These are phyloP conservation scores for Amniataba percoides DNA, from an alignment of 2,797 vertebrate genomes.

Conservation along the genomic window DNA sequence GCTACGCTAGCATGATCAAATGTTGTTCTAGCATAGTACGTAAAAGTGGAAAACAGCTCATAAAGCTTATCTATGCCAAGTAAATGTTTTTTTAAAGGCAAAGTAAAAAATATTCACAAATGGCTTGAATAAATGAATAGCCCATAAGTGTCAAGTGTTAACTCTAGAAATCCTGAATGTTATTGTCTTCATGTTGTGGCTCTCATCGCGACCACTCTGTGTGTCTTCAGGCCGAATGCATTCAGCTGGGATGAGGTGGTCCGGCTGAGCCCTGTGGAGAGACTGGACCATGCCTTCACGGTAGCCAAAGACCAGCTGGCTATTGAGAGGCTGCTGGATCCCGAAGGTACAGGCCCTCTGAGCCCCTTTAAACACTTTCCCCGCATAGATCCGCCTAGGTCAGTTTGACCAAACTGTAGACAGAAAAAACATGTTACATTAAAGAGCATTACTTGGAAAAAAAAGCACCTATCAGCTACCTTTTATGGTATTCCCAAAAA, in stretches of 20 bases:
- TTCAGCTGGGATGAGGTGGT: constrained; percentile 92
- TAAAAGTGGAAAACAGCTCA: no score
- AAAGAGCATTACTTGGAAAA: neutral
- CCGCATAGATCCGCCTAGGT: neutral
- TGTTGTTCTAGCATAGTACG: no score
- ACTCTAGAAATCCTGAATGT: neutral
- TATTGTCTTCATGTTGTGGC: neutral
- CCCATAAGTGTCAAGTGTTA: no score
- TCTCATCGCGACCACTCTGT: constrained; percentile 26
- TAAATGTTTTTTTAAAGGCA: no score
- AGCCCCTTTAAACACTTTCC: neutral
- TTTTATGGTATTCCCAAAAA: constrained; percentile 22
- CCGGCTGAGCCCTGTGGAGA: constrained; percentile 86
- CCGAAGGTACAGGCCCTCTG: constrained; percentile 89
- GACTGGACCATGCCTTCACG: constrained; percentile 93
- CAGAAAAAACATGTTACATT: neutral
- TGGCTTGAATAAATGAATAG: no score
- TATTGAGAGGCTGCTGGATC: constrained; percentile 94
- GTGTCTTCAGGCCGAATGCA: constrained; percentile 87
- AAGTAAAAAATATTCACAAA: no score
- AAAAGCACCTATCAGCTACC: neutral
- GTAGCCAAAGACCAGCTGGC: constrained; percentile 92
- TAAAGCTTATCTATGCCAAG: no score
- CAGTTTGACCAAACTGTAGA: constrained; percentile 1
- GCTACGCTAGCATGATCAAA: no score